Evolutionary conservation across 2,888 invertebrate species (phyloP), one percentile per base, ranked within the genome.

Genomic region (Tiliacea aurago): DNA sequence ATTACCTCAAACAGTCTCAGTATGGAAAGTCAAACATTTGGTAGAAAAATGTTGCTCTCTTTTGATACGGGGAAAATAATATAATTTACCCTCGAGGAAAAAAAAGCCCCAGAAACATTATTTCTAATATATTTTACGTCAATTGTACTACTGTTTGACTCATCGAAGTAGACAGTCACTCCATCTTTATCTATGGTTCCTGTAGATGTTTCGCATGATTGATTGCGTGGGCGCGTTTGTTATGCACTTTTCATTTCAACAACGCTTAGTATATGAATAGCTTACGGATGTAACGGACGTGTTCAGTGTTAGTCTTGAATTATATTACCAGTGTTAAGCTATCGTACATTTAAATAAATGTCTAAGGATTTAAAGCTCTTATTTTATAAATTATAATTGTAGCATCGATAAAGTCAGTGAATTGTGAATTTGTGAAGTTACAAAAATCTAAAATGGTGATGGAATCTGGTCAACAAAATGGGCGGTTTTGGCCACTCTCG

Each of bases 401-500:
- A 81, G 78, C 87, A 89, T 92, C 92, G 93, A 91, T 92, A 93
- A 88, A 93, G 92, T 94, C 92, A 70, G 61, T 77, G 51, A 23
- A 64, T 37, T 47, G 63, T 64, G 33, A 80, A 84, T 87, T 83
- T 84, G 87, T 87, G 79, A 82, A 88, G 87, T 89, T 87, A 80
- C 73, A 85, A 86, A 74, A 87, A 85, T 82, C 83, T 67, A 95
- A 93, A 91, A 96, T 96, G 96, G 95, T 96, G 84, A 95, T 96
- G 95, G 96, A 96, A 93, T 91, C 95, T 79, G 90, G 93, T 64
- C 93, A 94, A 79, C 93, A 92, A 83, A 91, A 90, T 76, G 94
- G 94, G 88, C 93, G 95, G 41, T 95, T 96, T 80, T 96, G 96
- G 96, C 96, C 96, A 45, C 89, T 96, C 28, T 96, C 96, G 53